Evolutionary conservation across 2,888 invertebrate species (phyloP).

Genomic region (Zaprionus lineosus): DNA sequence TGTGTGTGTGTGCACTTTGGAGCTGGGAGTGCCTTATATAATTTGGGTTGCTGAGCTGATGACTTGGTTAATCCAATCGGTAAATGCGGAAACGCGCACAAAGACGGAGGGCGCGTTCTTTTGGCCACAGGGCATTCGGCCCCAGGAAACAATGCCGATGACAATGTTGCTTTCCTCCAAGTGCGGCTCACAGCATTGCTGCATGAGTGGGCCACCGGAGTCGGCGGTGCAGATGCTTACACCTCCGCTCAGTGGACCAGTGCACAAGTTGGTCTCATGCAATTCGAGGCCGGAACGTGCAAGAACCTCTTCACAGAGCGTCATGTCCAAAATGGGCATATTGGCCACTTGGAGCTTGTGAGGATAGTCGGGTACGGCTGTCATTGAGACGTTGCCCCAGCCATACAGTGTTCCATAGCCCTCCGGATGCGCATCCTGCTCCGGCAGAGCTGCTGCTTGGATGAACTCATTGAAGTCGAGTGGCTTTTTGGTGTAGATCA

Average conservation of each 20-base stretch:
- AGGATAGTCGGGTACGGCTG: conserved; percentile 78
- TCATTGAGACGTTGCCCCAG: conserved; percentile 82
- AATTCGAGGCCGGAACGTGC: conserved; percentile 72
- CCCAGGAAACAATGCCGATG: conserved; percentile 84
- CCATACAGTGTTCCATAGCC: conserved; percentile 81
- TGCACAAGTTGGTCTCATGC: conserved; percentile 82
- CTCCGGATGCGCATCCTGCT: conserved; percentile 66
- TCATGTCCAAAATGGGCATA: conserved; percentile 78
- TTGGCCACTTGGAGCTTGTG: conserved; percentile 76
- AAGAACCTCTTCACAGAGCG: conserved; percentile 76
- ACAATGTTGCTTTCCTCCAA: conserved; percentile 65
- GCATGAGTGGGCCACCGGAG: conserved; percentile 81
- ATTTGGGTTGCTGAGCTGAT: conserved; percentile 68
- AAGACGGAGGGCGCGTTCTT: conserved; percentile 83
- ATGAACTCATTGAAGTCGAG: conserved; percentile 74
- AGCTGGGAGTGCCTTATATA: conserved; percentile 45
- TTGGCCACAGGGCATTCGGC: conserved; percentile 83
- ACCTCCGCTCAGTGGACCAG: conserved; percentile 81
- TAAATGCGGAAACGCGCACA: conserved; percentile 83
- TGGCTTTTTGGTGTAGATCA: conserved; percentile 79
- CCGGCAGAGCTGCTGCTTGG: conserved; percentile 77
- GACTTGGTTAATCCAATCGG: conserved; percentile 81
- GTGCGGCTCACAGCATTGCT: conserved; percentile 68
- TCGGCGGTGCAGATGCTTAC: conserved; percentile 81
- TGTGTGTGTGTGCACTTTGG: conserved; percentile 12